Evolutionary conservation across 2,113 vertebrate genomes (phyloP).

Genomic region (Oriolus oriolus): DNA sequence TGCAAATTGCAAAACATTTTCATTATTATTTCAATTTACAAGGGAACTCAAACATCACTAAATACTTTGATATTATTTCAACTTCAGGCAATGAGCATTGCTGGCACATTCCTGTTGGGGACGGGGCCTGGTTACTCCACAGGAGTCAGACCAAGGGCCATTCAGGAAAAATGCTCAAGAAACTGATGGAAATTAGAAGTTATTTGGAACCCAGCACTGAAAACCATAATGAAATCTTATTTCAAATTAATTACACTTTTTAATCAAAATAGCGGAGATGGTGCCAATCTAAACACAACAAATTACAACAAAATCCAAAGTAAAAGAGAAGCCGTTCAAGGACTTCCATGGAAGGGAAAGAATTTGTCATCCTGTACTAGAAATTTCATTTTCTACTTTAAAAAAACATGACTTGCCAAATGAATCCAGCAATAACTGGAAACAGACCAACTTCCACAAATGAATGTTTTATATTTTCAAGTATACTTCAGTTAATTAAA

Average conservation of each 20-base stretch:
- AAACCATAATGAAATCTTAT: slow-evolving; percentile 6
- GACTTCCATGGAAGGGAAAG: neutral
- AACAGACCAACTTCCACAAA: slow-evolving; percentile 48
- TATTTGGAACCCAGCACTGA: neutral
- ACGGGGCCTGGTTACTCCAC: neutral
- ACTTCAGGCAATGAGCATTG: neutral
- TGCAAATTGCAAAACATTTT: neutral
- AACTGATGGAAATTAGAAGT: neutral
- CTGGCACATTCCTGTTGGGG: neutral
- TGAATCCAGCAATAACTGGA: slow-evolving; percentile 10
- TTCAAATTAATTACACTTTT: slow-evolving; percentile 39
- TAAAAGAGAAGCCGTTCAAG: neutral
- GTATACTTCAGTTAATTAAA: slow-evolving; percentile 65
- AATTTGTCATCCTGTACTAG: neutral
- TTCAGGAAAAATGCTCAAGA: neutral
- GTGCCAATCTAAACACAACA: neutral
- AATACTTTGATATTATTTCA: neutral
- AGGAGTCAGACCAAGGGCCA: neutral
- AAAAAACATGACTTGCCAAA: slow-evolving; percentile 32
- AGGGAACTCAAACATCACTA: neutral
- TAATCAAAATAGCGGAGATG: neutral
- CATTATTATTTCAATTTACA: neutral
- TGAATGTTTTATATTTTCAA: slow-evolving; percentile 53
- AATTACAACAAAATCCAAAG: neutral
- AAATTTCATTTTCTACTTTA: slow-evolving; percentile 23